These are phyloP conservation scores for Hemitrygon akajei DNA, from an alignment of 2,797 vertebrate genomes.

Conservation along the genomic window DNA sequence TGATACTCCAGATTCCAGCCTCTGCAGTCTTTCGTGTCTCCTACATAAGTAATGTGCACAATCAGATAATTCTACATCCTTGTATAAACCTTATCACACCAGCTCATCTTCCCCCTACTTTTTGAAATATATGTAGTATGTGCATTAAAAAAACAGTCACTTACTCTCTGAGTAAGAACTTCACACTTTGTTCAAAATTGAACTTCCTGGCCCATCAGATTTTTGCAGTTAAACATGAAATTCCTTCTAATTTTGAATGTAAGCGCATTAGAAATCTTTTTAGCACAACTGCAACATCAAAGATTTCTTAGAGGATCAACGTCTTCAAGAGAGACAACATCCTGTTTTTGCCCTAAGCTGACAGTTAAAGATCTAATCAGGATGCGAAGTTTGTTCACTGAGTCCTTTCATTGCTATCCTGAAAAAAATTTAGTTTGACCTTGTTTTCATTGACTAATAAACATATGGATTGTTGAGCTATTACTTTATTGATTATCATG, in stretches of 20 bases:
- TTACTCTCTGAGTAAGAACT: neutral
- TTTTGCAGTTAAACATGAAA: neutral
- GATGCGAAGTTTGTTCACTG: neutral
- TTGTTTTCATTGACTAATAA: neutral
- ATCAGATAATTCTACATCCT: neutral
- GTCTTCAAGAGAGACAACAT: neutral
- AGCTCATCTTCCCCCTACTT: no score
- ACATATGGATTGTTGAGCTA: neutral
- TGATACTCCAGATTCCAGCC: no score
- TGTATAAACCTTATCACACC: neutral
- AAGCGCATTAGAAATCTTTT: neutral
- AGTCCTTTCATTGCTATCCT: neutral
- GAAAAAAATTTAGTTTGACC: neutral
- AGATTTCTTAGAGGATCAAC: neutral
- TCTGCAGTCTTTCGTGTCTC: neutral
- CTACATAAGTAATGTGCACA: neutral
- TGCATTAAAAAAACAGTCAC: neutral
- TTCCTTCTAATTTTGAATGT: neutral
- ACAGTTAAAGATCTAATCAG: neutral
- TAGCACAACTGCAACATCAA: constrained; percentile 18
- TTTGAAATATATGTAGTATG: neutral
- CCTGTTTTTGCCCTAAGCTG: neutral
- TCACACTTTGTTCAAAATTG: neutral
- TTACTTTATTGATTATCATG: neutral
- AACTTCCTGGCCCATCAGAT: neutral